Conservation (phyloP, 2,797 vertebrate species). For the Hoplostethus mediterraneus region DNA sequence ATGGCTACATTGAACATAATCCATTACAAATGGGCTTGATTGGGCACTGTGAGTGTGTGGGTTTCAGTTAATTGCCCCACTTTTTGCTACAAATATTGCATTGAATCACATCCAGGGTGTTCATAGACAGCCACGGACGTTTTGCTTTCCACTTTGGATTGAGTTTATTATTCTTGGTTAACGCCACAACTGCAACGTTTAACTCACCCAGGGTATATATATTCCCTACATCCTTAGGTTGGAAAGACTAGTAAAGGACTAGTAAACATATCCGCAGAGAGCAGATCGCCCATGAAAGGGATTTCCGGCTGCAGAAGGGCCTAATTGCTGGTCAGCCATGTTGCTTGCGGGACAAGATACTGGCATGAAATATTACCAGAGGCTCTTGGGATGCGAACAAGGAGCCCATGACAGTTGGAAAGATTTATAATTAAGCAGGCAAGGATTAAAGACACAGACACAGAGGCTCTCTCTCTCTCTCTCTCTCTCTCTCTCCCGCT, state of each 20-base stretch:
- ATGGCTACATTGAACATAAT: slow-evolving; percentile 40
- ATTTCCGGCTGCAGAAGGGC: slow-evolving; percentile 40
- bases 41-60: neutral
- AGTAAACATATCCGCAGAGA: slow-evolving; percentile 56
- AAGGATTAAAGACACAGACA: slow-evolving; percentile 76
- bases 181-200: no score
- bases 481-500: slow-evolving; percentile 22
- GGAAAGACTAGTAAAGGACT: neutral
- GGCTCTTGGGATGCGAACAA: slow-evolving; percentile 67
- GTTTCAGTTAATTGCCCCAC: slow-evolving; percentile 40
- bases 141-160: neutral
- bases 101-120: neutral
- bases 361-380: slow-evolving; percentile 74
- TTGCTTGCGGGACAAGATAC: slow-evolving; percentile 60
- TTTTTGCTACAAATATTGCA: slow-evolving; percentile 11
- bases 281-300: slow-evolving; percentile 28
- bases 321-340: slow-evolving; percentile 67
- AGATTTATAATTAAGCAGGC: slow-evolving; percentile 84
- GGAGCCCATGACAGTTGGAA: slow-evolving; percentile 73
- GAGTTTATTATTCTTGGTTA: slow-evolving; percentile 3
- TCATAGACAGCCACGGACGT: neutral
- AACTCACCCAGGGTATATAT: no score
- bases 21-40: slow-evolving; percentile 43
- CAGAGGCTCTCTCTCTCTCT: slow-evolving; percentile 28
- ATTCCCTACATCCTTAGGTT: no score